Conservation (phyloP, 1,140 invertebrate species). For the Samia ricini region DNA sequence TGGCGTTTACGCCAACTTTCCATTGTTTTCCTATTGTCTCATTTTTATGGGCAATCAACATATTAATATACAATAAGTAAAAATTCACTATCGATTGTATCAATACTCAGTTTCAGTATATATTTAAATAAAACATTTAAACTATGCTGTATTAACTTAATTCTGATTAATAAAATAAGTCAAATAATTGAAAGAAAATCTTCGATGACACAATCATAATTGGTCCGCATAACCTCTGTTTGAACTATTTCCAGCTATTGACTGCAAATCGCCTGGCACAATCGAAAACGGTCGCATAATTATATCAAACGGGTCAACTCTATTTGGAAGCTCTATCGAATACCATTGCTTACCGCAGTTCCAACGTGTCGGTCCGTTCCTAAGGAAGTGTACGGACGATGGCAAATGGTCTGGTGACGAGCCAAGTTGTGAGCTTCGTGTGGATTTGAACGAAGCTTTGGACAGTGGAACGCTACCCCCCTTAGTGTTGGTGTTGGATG, state of each 20-base stretch:
- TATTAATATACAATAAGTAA: no score
- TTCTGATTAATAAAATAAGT: no score
- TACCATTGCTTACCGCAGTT: constrained; percentile 93
- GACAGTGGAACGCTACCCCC: constrained; percentile 85
- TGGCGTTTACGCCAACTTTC: no score
- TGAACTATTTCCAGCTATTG: constrained; percentile 84
- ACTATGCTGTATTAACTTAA: no score
- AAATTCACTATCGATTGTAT: no score
- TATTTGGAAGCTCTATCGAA: constrained; percentile 89
- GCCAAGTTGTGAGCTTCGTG: constrained; percentile 81
- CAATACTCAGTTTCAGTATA: no score
- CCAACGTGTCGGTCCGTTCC: constrained; percentile 88
- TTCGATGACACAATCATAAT: no score
- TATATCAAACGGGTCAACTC: constrained; percentile 89
- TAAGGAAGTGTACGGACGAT: constrained; percentile 89
- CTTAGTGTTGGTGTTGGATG: constrained; percentile 89
- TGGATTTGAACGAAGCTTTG: constrained; percentile 79
- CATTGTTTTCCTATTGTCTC: no score
- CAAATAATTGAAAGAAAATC: no score
- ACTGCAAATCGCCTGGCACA: constrained; percentile 87
- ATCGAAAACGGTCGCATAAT: constrained; percentile 93
- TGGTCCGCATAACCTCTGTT: no score
- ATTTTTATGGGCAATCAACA: no score
- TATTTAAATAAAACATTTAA: no score
- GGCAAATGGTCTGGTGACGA: constrained; percentile 91